Evolutionary conservation across 2,113 vertebrate genomes (phyloP).

Genomic region (Tupaia chinensis): DNA sequence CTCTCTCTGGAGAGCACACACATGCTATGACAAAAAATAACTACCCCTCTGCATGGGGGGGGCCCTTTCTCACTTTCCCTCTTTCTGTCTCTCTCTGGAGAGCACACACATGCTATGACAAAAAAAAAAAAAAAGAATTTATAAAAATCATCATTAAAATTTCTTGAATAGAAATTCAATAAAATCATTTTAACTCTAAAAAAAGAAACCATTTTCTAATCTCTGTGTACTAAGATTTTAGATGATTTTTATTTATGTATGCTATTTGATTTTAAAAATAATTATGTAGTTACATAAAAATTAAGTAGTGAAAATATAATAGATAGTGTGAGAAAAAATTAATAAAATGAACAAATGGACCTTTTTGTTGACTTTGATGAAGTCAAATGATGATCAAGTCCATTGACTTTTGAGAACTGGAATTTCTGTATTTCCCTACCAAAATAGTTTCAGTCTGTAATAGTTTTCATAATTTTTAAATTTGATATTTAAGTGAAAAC

Average conservation of each 20-base stretch:
- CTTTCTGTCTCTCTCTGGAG: too few relatives aligned
- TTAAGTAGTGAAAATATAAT: constrained; percentile 4
- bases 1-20: too few relatives aligned
- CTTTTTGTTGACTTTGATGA: background rate
- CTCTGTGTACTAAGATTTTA: background rate
- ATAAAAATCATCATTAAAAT: too few relatives aligned
- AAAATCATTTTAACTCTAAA: too few relatives aligned
- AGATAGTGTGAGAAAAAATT: constrained; percentile 6
- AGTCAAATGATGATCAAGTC: background rate
- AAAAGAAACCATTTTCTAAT: background rate
- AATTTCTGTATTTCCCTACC: background rate
- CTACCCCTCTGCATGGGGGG: background rate
- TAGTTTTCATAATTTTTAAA: background rate
- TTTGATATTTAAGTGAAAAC: background rate
- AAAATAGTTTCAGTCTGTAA: background rate
- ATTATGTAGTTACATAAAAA: background rate
- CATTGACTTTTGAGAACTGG: background rate
- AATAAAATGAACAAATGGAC: background rate
- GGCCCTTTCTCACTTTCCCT: too few relatives aligned
- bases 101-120: too few relatives aligned
- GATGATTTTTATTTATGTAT: background rate
- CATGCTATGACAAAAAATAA: too few relatives aligned
- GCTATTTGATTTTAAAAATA: background rate
- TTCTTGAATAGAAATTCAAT: too few relatives aligned
- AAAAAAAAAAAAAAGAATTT: too few relatives aligned